Percentiles rank a stretch among this genome's conserved stretches.
These are phyloP conservation scores for Drosophila tripunctata DNA, from an alignment of 2,888 invertebrate species.

Conservation along the genomic window DNA sequence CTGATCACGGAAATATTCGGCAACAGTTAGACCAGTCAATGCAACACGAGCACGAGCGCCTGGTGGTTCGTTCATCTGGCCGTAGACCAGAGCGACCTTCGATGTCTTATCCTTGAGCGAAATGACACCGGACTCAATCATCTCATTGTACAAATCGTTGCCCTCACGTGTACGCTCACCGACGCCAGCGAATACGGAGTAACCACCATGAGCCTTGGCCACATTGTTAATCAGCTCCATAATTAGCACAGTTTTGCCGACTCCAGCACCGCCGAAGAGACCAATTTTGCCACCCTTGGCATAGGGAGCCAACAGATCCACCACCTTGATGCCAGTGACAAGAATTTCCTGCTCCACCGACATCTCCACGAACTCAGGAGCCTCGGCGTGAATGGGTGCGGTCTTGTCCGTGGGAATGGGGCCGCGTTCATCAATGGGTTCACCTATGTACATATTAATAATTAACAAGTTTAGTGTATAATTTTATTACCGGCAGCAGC, in stretches of 20 bases:
- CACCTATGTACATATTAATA: no score
- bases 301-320: slow-evolving; percentile 96
- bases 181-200: slow-evolving; percentile 98
- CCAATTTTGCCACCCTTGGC: slow-evolving; percentile 98
- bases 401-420: slow-evolving; percentile 91
- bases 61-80: slow-evolving; percentile 98
- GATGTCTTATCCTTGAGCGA: slow-evolving; percentile 95
- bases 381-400: slow-evolving; percentile 94
- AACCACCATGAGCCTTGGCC: slow-evolving; percentile 97
- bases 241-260: slow-evolving; percentile 97
- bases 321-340: slow-evolving; percentile 95
- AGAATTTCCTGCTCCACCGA: slow-evolving; percentile 95
- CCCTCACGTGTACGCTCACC: slow-evolving; percentile 97
- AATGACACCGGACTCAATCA: slow-evolving; percentile 97
- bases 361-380: slow-evolving; percentile 96
- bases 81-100: slow-evolving; percentile 94
- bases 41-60: slow-evolving; percentile 97
- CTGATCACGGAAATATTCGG: slow-evolving; percentile 96
- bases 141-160: slow-evolving; percentile 97
- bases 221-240: slow-evolving; percentile 98
- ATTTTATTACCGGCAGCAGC: no score
- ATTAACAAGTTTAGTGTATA: neutral
- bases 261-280: slow-evolving; percentile 96
- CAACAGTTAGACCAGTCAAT: slow-evolving; percentile 95
- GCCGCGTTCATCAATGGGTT: slow-evolving; percentile 93